Evolutionary conservation across 2,888 invertebrate genomes (phyloP).

Genomic region (Amaurobius ferox): DNA sequence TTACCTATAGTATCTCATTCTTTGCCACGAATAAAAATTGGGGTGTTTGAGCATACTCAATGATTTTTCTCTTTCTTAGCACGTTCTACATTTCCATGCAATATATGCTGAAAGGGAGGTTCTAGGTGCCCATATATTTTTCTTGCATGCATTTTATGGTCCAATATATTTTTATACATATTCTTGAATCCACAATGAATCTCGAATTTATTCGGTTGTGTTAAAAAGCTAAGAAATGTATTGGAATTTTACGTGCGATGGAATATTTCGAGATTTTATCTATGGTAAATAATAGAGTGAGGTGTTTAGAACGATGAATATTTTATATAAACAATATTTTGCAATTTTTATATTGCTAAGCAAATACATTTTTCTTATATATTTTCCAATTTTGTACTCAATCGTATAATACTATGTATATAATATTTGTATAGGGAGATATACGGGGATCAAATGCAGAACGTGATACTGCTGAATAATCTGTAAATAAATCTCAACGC

Average conservation of each 20-base stretch:
- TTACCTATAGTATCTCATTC: too few species aligned
- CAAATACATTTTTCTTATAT: too few species aligned
- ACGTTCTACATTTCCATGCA: background rate
- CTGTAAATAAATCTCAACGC: too few species aligned
- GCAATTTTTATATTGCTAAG: too few species aligned
- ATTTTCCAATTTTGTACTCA: too few species aligned
- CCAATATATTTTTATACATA: background rate
- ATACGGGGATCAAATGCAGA: too few species aligned
- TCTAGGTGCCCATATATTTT: background rate
- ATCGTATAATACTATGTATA: too few species aligned
- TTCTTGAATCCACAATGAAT: conserved; percentile 5
- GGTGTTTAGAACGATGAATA: too few species aligned
- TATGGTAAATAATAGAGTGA: background rate
- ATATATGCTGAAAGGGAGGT: background rate
- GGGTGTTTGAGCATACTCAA: background rate
- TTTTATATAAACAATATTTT: too few species aligned
- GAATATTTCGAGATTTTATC: background rate
- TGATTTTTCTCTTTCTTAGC: background rate
- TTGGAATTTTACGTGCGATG: background rate
- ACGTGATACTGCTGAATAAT: too few species aligned
- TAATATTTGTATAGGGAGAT: too few species aligned
- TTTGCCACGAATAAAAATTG: background rate
- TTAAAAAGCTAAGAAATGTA: conserved; percentile 5
- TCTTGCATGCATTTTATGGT: background rate
- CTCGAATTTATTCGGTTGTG: background rate